phyloP scores from a whole-genome alignment of 2,797 vertebrate species.

The Enteromius mattozi region DNA sequence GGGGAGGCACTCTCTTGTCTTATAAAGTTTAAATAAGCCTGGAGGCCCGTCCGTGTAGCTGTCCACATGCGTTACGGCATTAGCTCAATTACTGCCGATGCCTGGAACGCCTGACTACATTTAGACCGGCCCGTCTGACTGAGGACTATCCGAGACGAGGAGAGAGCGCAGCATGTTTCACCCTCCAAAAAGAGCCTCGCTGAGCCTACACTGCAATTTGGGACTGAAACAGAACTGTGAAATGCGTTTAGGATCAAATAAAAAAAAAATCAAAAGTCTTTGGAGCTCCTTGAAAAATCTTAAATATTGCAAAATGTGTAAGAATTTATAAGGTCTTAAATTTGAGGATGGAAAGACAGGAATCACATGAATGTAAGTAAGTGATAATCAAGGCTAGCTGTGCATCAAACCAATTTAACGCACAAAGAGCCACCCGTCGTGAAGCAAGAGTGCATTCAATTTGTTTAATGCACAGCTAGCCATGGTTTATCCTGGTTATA shows the following conservation, averaged over 20 bases:
- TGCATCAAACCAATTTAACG: neutral
- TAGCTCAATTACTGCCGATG: slow-evolving; percentile 82
- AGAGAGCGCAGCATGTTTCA: slow-evolving; percentile 25
- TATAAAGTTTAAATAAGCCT: slow-evolving; percentile 88
- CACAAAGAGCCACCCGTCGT: neutral
- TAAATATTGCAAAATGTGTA: neutral
- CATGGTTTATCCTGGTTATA: neutral
- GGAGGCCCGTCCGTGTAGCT: slow-evolving; percentile 70
- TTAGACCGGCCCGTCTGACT: slow-evolving; percentile 33
- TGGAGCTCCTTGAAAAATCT: neutral
- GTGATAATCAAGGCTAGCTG: neutral
- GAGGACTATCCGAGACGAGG: slow-evolving; percentile 22
- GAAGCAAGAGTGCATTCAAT: neutral
- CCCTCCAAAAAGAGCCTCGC: neutral
- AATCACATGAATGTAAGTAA: neutral
- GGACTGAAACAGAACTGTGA: neutral
- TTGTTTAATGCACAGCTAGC: neutral
- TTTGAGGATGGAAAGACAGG: neutral
- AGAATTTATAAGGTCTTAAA: neutral
- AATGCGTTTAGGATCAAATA: neutral
- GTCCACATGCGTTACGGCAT: slow-evolving; percentile 76
- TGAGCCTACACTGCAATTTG: neutral
- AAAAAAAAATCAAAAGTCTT: neutral
- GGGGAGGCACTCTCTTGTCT: slow-evolving; percentile 72
- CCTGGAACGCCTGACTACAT: slow-evolving; percentile 20